phyloP scores from a whole-genome alignment of 2,113 vertebrate species.

The Ctenomys sociabilis region DNA sequence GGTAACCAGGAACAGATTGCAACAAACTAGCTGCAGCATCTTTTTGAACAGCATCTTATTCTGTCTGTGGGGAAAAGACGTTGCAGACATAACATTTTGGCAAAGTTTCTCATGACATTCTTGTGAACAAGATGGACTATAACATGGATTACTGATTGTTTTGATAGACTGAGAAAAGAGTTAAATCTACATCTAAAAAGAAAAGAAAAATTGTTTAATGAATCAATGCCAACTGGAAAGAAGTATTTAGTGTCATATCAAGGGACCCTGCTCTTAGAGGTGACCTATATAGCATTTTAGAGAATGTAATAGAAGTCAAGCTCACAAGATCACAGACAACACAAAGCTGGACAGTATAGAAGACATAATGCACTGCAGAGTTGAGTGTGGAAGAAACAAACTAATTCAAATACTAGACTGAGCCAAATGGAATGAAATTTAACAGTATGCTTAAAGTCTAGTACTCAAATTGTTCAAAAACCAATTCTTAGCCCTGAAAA shows the following conservation, averaged over 20 bases:
- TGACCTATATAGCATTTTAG: not conserved
- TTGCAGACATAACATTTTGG: not conserved
- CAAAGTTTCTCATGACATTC: not conserved
- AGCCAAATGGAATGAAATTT: slow-evolving; percentile 51
- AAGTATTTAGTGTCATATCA: not conserved
- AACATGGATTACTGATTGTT: not conserved
- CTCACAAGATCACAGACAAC: not conserved
- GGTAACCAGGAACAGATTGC: slow-evolving; percentile 5
- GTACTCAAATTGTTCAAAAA: slow-evolving; percentile 39
- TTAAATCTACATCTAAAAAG: not conserved
- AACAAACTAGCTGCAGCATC: slow-evolving; percentile 4
- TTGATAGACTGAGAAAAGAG: slow-evolving; percentile 9
- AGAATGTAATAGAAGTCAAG: slow-evolving; percentile 50
- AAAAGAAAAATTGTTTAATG: slow-evolving; percentile 29
- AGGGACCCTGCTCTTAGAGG: not conserved
- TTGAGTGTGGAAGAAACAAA: slow-evolving; percentile 44
- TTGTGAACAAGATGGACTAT: slow-evolving; percentile 39
- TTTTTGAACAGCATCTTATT: slow-evolving; percentile 7
- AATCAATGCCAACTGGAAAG: not conserved
- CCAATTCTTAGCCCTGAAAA: slow-evolving; percentile 2
- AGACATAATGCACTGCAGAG: slow-evolving; percentile 1
- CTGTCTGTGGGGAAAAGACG: not conserved
- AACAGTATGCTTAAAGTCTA: slow-evolving; percentile 27
- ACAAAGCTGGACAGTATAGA: not conserved
- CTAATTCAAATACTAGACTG: slow-evolving; percentile 30